Evolutionary conservation across 2,888 invertebrate species (phyloP).

Genomic region (Tetanocera ferruginea): DNA sequence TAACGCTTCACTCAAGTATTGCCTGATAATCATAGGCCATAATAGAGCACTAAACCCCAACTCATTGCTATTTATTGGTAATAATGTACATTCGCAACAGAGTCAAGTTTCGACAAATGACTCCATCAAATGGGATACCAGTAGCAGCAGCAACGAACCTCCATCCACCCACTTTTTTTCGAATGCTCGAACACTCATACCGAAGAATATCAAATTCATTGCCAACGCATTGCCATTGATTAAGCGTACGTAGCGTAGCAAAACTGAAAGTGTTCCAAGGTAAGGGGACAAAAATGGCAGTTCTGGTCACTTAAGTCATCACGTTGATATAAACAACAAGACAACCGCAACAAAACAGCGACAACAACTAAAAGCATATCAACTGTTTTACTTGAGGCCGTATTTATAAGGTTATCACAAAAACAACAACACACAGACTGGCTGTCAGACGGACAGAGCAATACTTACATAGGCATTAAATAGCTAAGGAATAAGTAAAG

Average conservation of each 20-base stretch:
- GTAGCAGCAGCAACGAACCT: background rate
- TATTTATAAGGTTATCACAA: constrained; percentile 24
- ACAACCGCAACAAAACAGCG: constrained; percentile 50
- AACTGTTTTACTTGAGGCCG: constrained; percentile 24
- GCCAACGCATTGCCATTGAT: constrained; percentile 29
- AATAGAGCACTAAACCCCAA: background rate
- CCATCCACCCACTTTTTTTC: background rate
- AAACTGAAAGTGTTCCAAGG: constrained; percentile 49
- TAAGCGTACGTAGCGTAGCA: constrained; percentile 30
- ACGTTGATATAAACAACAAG: constrained; percentile 45
- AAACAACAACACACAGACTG: background rate
- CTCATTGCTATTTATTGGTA: no score
- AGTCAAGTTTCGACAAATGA: constrained; percentile 38
- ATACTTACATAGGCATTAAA: background rate
- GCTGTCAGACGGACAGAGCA: background rate
- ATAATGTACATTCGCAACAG: no score
- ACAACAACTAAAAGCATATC: constrained; percentile 48
- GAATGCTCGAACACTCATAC: background rate
- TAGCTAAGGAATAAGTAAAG: background rate
- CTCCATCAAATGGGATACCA: constrained; percentile 40
- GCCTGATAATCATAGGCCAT: background rate
- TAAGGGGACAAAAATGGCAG: constrained; percentile 18
- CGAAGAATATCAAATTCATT: constrained; percentile 26
- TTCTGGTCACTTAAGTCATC: background rate
- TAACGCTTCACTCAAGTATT: background rate